Evolutionary conservation across 2,888 invertebrate species (phyloP).

Genomic region (Augochlorella aurata): DNA sequence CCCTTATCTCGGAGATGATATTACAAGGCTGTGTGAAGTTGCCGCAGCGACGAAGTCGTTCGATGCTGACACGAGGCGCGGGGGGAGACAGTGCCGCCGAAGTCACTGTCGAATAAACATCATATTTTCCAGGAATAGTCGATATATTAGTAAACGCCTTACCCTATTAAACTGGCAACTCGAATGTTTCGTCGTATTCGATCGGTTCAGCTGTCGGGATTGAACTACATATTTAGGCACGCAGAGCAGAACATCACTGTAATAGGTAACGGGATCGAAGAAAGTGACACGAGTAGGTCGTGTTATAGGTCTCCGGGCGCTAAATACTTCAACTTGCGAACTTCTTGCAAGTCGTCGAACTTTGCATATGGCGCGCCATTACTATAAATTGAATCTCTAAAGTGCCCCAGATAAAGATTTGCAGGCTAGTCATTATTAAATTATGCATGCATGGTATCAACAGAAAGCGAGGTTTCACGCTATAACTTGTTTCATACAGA

Average conservation of each 20-base stretch:
- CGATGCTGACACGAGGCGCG: too few relatives aligned
- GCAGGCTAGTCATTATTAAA: too few relatives aligned
- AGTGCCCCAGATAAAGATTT: background rate
- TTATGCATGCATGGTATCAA: too few relatives aligned
- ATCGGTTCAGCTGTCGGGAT: background rate
- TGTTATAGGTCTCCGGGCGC: background rate
- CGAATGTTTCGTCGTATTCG: background rate
- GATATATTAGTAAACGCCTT: too few relatives aligned
- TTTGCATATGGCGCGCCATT: background rate
- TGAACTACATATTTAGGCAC: background rate
- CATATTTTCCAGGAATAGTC: too few relatives aligned
- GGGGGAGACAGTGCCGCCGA: too few relatives aligned
- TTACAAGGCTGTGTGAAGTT: too few relatives aligned
- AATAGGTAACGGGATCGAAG: background rate
- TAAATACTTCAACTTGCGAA: background rate
- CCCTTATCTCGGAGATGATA: too few relatives aligned
- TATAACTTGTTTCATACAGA: too few relatives aligned
- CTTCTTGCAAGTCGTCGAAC: background rate
- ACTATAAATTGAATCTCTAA: background rate
- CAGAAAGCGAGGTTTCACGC: too few relatives aligned
- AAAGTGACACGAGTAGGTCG: background rate
- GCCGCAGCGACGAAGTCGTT: too few relatives aligned
- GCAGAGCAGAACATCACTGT: background rate
- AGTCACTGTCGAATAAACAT: too few relatives aligned
- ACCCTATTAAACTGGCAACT: background rate